Evolutionary conservation across 2,113 vertebrate species (phyloP), one percentile per base, ranked within the genome.

Genomic region (Nestor notabilis): DNA sequence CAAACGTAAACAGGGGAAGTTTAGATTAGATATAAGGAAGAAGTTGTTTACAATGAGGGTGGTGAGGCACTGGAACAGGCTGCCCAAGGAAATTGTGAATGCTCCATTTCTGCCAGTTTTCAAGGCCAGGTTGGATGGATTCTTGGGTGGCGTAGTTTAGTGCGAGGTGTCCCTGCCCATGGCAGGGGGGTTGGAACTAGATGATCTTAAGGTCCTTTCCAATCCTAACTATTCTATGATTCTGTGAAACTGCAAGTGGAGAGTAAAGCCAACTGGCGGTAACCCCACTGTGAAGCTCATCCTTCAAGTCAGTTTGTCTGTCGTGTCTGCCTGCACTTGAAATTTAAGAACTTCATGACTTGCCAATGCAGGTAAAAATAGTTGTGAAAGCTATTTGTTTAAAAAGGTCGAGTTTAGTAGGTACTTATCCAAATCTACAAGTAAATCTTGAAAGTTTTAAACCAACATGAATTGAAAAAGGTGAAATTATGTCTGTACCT

Each of bases 251-350:
- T 46, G 6, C 5, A 17, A 81, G 23, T 13, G 15, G 18, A 56
- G 58, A 56, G 28, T 61, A 21, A 77, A 81, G 15, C 9, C 28
- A 46, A 3, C 0, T 33, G 14, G 4, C 19, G 14, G 4, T 69
- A 19, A 87, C 2, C 3, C 29, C 28, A 29, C 16, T 2, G 0
- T 0, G 0, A 37, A 24, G 6, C 8, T 61, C 23, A 8, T 68
- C 37, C 17, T 76, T 88, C 23, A 18, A 39, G 27, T 37, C 25
- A 43, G 11, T 69, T 80, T 66, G 12, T 33, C 43, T 33, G 29
- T 43, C 0, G 0, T 28, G 20, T 13, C 35, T 56, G 61, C 17
- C 35, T 56, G 47, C 14, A 7, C 8, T 61, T 79, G 41, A 79
- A 55, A 66, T 13, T 33, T 61, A 46, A 21, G 25, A 60, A 52